Base-by-base conservation (phyloP, 2,113 vertebrate species). In the Australoheros scitulus region DNA sequence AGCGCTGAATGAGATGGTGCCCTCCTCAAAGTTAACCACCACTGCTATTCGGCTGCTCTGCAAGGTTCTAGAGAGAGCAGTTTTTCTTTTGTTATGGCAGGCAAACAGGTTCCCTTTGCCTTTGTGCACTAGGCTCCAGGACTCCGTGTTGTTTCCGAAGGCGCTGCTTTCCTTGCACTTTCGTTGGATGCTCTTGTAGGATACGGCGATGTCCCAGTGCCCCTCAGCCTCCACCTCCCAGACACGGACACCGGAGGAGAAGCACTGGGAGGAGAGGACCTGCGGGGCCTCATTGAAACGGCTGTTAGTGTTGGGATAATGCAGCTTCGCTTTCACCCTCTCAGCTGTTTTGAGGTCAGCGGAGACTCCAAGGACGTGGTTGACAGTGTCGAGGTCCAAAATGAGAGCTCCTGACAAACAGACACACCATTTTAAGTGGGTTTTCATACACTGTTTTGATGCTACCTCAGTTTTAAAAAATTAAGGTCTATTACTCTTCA, bases 181-280 rank as follows among this genome's bases (percentile, higher is more conserved):
- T 14, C 87, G 65, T 8, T 56, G 17, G 78, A 92, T 90, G 82
- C 82, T 91, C 77, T 52, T 64, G 78, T 85, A 92, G 47, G 91
- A 80, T 24, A 92, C 82, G 0, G 89, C 85, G 4, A 94, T 84
- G 72, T 90, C 88, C 91, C 90, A 93, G 90, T 86, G 86, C 3
- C 91, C 91, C 65, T 91, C 80, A 1, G 22, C 85, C 84, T 92
- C 85, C 85, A 92, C 86, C 47, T 86, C 82, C 92, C 92, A 93
- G 34, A 26, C 3, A 34, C 89, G 92, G 22, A 24, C 64, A 1
- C 92, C 92, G 1, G 80, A 38, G 85, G 82, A 43, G 82, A 91
- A 87, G 50, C 92, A 94, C 38, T 55, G 70, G 17, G 61, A 13
- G 32, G 89, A 89, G 17, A 94, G 90, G 43, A 94, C 70, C 89